Base-by-base conservation (phyloP, 1,140 invertebrate genomes). In the Neodiprion pinetum region DNA sequence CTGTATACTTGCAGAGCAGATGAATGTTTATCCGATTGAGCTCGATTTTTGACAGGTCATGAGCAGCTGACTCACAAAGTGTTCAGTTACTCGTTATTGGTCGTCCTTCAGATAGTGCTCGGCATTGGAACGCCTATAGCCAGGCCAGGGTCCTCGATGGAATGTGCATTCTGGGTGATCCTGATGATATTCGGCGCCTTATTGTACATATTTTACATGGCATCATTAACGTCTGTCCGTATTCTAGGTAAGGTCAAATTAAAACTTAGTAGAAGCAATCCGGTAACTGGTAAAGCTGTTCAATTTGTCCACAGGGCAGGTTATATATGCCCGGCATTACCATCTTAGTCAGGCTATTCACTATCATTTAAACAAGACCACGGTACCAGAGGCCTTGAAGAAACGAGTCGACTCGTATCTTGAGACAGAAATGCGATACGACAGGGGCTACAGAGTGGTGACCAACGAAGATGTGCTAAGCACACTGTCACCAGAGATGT, bases 291-390 rank as follows among this genome's bases (percentile, higher is more conserved):
- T 4, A 40, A 40, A 40, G 5, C 28, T 40, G 5, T 40, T 40
- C 28, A 40, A 40, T 40, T 40, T 40, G 28, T 40, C 28, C 28
- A 40, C 28, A 61, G 53, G 2, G 53, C 53, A 61, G n/a, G 53
- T 61, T 61, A 61, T 61, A 61, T 61, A 4, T 61, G 11, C 53
- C 53, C 53, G 53, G 0, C 53, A 61, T 61, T 11, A 12, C 11
- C 11, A 61, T n/a, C 53, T 61, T 2, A 61, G 53, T 8, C 53
- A n/a, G 11, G 53, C 53, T 11, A 61, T 61, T 61, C 53, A 61
- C n/a, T 61, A 61, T n/a, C 53, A 61, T 61, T n/a, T 61, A n/a
- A 61, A 61, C 53, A 61, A 61, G n/a, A 61, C 53, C 53, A 61
- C 53, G 53, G 53, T 61, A n/a, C 53, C 53, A 11, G 53, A 61